Evolutionary conservation across 2,888 invertebrate species (phyloP).

Genomic region (Muscina levida): DNA sequence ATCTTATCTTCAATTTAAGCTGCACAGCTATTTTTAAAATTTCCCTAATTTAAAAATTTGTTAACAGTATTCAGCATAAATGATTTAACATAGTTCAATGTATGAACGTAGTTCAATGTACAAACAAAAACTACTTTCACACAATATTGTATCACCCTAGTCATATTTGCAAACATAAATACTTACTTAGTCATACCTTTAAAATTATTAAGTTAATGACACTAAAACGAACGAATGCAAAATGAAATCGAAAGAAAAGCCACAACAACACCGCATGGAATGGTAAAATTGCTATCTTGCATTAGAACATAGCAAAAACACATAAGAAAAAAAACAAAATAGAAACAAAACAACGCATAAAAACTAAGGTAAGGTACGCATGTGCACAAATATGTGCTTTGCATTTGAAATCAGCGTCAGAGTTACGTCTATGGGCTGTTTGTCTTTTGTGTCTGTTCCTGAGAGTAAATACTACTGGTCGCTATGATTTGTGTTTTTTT

Average conservation of each 20-base stretch:
- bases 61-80: no score
- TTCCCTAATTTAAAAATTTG: no score
- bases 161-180: constrained; percentile 20
- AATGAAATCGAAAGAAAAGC: constrained; percentile 18
- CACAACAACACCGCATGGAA: constrained; percentile 21
- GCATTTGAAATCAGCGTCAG: constrained; percentile 30
- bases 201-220: constrained; percentile 31
- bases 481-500: constrained; percentile 16
- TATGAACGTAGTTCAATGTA: no score
- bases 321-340: no score
- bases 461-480: no score
- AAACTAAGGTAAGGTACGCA: constrained; percentile 58
- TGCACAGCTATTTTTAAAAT: no score
- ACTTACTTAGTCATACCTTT: constrained; percentile 29
- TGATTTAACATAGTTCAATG: no score
- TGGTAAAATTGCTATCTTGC: constrained; percentile 17
- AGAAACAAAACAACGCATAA: no score
- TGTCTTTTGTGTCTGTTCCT: no score
- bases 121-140: no score
- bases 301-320: constrained; percentile 29
- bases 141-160: no score
- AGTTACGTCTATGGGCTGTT: background rate
- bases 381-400: constrained; percentile 36
- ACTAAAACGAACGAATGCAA: background rate
- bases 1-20: no score